phyloP scores from a whole-genome alignment of 2,888 invertebrate species.

The Dinocampus coccinellae region DNA sequence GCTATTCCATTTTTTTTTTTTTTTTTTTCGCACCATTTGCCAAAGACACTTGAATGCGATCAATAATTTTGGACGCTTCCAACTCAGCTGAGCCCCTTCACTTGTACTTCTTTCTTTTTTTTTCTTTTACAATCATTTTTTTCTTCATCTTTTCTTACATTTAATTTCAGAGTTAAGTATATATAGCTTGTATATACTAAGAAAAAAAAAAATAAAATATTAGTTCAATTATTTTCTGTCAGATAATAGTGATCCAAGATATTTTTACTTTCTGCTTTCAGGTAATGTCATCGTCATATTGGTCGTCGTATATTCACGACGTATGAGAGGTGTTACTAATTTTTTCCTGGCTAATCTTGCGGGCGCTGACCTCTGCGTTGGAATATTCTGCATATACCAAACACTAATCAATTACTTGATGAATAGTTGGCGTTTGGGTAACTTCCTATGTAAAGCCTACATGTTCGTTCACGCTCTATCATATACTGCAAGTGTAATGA shows the following conservation, averaged over 20 bases:
- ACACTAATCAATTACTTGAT: constrained; percentile 87
- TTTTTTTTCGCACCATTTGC: neutral
- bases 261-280: constrained; percentile 65
- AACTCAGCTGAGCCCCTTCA: neutral
- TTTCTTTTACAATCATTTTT: neutral
- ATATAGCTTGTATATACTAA: no score
- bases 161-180: neutral
- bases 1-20: neutral
- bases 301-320: constrained; percentile 85
- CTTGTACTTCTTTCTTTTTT: no score
- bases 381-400: constrained; percentile 91
- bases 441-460: constrained; percentile 91
- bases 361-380: constrained; percentile 92
- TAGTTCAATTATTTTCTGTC: no score
- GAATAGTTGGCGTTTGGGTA: constrained; percentile 84
- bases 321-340: constrained; percentile 89
- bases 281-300: constrained; percentile 90
- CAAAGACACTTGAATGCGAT: neutral
- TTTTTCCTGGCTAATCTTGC: constrained; percentile 93
- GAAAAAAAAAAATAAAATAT: no score
- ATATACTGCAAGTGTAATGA: constrained; percentile 91
- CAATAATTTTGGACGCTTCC: neutral
- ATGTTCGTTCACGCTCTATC: constrained; percentile 90
- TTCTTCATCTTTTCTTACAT: neutral
- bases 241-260: no score